Base-by-base conservation (phyloP, 2,797 vertebrate genomes). In the Ambastaia sidthimunki region DNA sequence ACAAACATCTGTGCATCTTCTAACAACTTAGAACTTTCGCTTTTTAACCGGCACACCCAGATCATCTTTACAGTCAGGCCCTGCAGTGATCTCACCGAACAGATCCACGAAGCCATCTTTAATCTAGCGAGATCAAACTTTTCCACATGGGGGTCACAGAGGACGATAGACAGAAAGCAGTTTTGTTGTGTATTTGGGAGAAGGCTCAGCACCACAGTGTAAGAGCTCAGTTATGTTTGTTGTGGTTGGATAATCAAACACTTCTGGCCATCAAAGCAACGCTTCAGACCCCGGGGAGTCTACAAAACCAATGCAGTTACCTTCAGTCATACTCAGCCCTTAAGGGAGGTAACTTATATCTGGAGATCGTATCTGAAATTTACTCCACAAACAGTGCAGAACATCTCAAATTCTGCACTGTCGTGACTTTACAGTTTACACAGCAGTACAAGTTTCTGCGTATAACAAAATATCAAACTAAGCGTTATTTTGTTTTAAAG, bases 231-330 rank as follows among this genome's bases (percentile, higher is more conserved):
- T 67, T 74, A 57, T 78, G 70, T 68, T 80, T 74, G 71, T 71
- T 74, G 65, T 68, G 79, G 79, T 80, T 74, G 79, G 71, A 74
- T 74, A 80, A 80, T 74, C 79, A 80, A 74, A 74, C 71, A 75
- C 79, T 74, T 68, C 72, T 74, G 63, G 71, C 73, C 71, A 80
- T 80, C 79, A 80, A 74, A 80, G 71, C 59, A 54, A 54, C 44
- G 68, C 47, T 71, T 71, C 68, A 78, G 68, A 78, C 76, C 68
- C 68, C 54, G 31, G 76, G 76, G 68, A 78, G 76, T 71, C 76
- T 54, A 28, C 76, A 65, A 65, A 78, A 71, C 76, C 68, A 69
- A 63, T 80, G 72, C 72, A 80, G 75, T 71, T 74, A 76, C 77
- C 71, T 74, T 79, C 55, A 60, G 59, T 75, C 59, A 48, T 57